Base-by-base conservation (phyloP, 2,113 vertebrate species). In the Salvelinus namaycush region DNA sequence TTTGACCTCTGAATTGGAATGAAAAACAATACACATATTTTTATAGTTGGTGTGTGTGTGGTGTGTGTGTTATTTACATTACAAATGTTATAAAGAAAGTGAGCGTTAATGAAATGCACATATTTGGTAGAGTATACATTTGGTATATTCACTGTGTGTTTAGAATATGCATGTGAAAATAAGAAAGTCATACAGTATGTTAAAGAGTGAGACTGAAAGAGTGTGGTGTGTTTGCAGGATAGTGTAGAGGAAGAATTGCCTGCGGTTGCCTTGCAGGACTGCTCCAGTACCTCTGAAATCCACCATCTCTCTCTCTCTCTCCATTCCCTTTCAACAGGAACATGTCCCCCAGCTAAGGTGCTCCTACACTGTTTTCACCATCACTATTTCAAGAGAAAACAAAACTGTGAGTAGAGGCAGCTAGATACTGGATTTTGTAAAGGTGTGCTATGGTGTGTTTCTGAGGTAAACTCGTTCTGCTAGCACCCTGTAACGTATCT, bases 211-310 rank as follows among this genome's bases (percentile, higher is more conserved):
- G 89, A 76, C 76, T 73, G 82, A 83, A 83, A 84, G 81, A 66
- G 81, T 90, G 87, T 81, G 75, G 82, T 82, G 85, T 89, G 87
- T 92, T 90, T 89, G 80, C 70, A 81, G 83, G 85, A 76, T 78
- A 79, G 89, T 87, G 87, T 86, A 82, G 81, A 84, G 88, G 88
- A 87, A 89, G 90, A 91, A 93, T 88, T 85, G 92, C 90, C 88
- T 89, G 89, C 86, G 89, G 91, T 94, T 94, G 87, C 91, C 90
- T 93, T 93, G 87, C 91, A 93, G 93, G 92, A 91, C 89, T 91
- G 89, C 90, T 54, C 5, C 51, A 54, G 51, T 92, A 79, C 89
- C 83, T 92, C 84, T 91, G 88, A 91, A 93, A 92, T 89, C 88
- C 87, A 89, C 86, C 76, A 85, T 91, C 90, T 91, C 88, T 91